Evolutionary conservation across 2,888 invertebrate species (phyloP).

Genomic region (Athrips mouffetella): DNA sequence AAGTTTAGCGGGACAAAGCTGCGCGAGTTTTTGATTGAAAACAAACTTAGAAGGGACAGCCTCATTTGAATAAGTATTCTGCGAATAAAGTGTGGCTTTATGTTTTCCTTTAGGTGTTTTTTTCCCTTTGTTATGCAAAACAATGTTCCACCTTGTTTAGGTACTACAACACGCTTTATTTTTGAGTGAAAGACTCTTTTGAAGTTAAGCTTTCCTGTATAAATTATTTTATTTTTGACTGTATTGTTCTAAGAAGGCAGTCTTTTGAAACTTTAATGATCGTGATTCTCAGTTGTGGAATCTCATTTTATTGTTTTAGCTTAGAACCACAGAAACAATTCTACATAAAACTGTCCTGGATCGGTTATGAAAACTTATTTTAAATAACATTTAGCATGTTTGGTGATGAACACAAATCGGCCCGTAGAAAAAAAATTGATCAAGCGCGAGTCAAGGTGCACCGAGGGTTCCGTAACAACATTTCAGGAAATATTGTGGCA

Average conservation of each 20-base stretch:
- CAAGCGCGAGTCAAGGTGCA: too few species aligned
- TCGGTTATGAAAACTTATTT: neutral
- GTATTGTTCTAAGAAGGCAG: slow-evolving; percentile 71
- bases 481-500: too few species aligned
- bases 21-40: slow-evolving; percentile 78
- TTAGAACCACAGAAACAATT: slow-evolving; percentile 27
- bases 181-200: slow-evolving; percentile 78
- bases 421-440: too few species aligned
- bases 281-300: slow-evolving; percentile 55
- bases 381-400: too few species aligned
- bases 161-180: slow-evolving; percentile 78
- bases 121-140: slow-evolving; percentile 78
- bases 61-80: slow-evolving; percentile 79
- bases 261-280: slow-evolving; percentile 69
- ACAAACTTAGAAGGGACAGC: slow-evolving; percentile 79
- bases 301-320: slow-evolving; percentile 55
- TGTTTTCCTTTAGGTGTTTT: slow-evolving; percentile 78
- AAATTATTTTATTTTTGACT: slow-evolving; percentile 76
- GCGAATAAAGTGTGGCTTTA: slow-evolving; percentile 79
- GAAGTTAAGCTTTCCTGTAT: slow-evolving; percentile 77
- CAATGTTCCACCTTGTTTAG: slow-evolving; percentile 79
- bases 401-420: too few species aligned
- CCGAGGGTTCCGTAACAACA: too few species aligned
- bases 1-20: slow-evolving; percentile 77
- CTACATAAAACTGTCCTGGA: neutral